Evolutionary conservation across 2,888 invertebrate genomes (phyloP).

Genomic region (Petrophora chlorosata): DNA sequence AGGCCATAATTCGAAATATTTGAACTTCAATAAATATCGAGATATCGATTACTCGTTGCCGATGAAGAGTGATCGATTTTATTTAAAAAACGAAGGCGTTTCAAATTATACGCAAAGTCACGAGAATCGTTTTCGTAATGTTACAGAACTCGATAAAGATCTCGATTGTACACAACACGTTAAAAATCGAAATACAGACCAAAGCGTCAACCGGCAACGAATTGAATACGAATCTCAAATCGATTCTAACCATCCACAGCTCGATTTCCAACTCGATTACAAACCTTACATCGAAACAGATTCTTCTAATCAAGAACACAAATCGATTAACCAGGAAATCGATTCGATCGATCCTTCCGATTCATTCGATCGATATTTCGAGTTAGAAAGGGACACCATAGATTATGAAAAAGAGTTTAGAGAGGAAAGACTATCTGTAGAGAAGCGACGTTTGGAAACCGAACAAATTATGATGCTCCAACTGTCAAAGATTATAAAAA

Average conservation of each 20-base stretch:
- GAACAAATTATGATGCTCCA: conserved; percentile 57
- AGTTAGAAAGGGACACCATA: conserved; percentile 37
- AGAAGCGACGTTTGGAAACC: conserved; percentile 45
- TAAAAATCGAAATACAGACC: background rate
- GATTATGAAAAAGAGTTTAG: conserved; percentile 37
- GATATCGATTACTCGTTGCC: conserved; percentile 24
- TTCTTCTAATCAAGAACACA: conserved; percentile 17
- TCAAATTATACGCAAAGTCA: background rate
- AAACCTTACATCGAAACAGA: conserved; percentile 14
- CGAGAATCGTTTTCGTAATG: background rate
- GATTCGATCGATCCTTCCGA: conserved; percentile 20
- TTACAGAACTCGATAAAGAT: conserved; percentile 2
- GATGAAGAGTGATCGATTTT: conserved; percentile 5
- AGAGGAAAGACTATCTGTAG: conserved; percentile 37
- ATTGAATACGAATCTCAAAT: conserved; percentile 8
- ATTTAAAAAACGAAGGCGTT: background rate
- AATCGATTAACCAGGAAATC: conserved; percentile 22
- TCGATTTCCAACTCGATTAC: conserved; percentile 17
- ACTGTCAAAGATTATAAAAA: conserved; percentile 58
- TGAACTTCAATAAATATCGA: conserved; percentile 23
- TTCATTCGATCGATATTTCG: conserved; percentile 34
- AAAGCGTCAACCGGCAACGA: conserved; percentile 5
- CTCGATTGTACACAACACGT: conserved; percentile 5
- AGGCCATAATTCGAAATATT: conserved; percentile 10
- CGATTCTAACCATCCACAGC: conserved; percentile 5